These are phyloP conservation scores for Hozukius guyotensis DNA, from an alignment of 2,797 vertebrate genomes.

Conservation along the genomic window DNA sequence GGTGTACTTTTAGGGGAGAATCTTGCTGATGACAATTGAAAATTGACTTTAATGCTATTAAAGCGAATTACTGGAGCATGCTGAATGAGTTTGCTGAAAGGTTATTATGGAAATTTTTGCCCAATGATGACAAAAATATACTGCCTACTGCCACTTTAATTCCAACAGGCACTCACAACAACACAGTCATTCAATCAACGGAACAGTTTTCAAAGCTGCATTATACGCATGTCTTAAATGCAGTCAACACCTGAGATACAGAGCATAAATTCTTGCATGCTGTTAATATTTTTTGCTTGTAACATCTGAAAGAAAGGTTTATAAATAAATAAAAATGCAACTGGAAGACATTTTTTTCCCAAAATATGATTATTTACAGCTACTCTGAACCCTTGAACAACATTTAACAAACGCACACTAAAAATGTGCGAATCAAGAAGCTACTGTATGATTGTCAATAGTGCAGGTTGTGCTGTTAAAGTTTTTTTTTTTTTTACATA, in stretches of 20 bases:
- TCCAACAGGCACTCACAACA: slow-evolving; percentile 32
- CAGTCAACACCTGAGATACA: slow-evolving; percentile 68
- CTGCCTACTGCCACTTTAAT: slow-evolving; percentile 7
- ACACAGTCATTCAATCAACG: slow-evolving; percentile 22
- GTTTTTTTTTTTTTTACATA: not conserved
- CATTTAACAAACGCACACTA: slow-evolving; percentile 12
- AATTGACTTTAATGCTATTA: not conserved
- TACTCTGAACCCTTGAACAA: slow-evolving; percentile 28
- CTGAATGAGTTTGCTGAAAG: no score
- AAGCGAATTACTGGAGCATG: not conserved
- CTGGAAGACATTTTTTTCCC: slow-evolving; percentile 50
- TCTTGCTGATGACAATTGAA: not conserved
- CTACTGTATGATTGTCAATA: slow-evolving; percentile 68
- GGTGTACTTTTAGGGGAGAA: not conserved
- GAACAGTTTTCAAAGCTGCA: slow-evolving; percentile 42
- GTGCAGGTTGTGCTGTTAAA: slow-evolving; percentile 57
- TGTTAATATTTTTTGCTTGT: slow-evolving; percentile 20
- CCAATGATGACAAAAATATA: no score
- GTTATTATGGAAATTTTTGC: no score
- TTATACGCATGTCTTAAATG: slow-evolving; percentile 25
- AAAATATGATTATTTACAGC: slow-evolving; percentile 47
- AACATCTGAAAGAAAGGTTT: slow-evolving; percentile 27
- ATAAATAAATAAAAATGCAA: slow-evolving; percentile 59
- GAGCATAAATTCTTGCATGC: slow-evolving; percentile 52
- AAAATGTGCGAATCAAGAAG: slow-evolving; percentile 46